Conservation (phyloP, 2,888 invertebrate genomes). For the Drosophila siamana region DNA sequence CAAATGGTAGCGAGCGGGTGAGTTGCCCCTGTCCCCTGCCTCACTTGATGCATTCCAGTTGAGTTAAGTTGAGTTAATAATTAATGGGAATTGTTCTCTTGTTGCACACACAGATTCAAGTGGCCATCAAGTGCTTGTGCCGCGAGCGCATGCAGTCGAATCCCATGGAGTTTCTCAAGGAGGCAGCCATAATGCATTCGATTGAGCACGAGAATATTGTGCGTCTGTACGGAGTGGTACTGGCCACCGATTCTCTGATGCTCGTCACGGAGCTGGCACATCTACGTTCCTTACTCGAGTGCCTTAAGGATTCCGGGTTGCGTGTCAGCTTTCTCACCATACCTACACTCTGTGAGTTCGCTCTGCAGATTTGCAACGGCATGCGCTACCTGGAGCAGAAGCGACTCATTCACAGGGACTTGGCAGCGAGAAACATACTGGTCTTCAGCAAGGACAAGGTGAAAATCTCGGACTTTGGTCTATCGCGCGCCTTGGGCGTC, state of each 20-base stretch:
- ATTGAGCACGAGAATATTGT: conserved; percentile 99
- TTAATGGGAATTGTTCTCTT: conserved; percentile 19
- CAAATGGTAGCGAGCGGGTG: conserved; percentile 96
- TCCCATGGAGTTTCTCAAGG: conserved; percentile 98
- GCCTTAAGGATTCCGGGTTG: conserved; percentile 96
- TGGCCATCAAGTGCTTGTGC: conserved; percentile 98
- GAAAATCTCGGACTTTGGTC: conserved; percentile 99
- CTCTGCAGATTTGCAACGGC: conserved; percentile 97
- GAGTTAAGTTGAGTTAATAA: conserved; percentile 41
- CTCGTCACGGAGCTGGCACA: conserved; percentile 97
- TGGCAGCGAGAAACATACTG: conserved; percentile 98
- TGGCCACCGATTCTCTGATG: conserved; percentile 95
- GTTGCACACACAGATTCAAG: conserved; percentile 91
- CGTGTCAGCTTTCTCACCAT: conserved; percentile 96
- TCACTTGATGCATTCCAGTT: conserved; percentile 34
- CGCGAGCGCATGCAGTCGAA: conserved; percentile 98
- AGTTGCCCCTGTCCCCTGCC: conserved; percentile 62
- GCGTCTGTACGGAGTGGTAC: conserved; percentile 97
- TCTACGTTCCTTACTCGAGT: conserved; percentile 96
- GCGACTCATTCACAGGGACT: conserved; percentile 98
- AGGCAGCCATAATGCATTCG: conserved; percentile 99
- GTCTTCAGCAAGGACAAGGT: conserved; percentile 98
- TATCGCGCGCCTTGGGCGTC: conserved; percentile 97
- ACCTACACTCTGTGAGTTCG: conserved; percentile 96
- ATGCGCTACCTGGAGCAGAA: conserved; percentile 99